Base-by-base conservation (phyloP, 2,888 invertebrate species). In the Nineta flava region DNA sequence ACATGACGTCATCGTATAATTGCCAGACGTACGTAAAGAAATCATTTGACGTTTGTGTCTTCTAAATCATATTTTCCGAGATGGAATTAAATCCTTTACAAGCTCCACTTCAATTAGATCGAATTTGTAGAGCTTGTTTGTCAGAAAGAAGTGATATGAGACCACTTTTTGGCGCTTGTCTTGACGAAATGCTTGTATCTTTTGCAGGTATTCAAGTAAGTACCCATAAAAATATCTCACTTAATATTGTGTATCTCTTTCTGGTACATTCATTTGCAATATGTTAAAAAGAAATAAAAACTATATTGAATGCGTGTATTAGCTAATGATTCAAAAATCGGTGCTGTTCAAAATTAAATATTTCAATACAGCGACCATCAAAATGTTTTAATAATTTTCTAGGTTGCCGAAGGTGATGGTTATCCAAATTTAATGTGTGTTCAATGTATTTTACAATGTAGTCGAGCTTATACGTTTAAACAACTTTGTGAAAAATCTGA, bases 361-460 rank as follows among this genome's bases (percentile, higher is more conserved):
- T 26, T 7, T 26, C 6, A 7, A 26, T 15, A 13, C 34, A 21
- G 32, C n/a, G 32, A 46, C n/a, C 15, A 9, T 32, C 15, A 32
- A 46, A 46, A 19, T 32, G 34, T 46, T 46, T 38, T 38, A 38
- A n/a, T 13, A 12, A 9, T 13, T 38, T 38, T 38, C 49, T 54
- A 71, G 71, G 65, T 71, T 9, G 54, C 62, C 48, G 60, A 65
- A 60, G 66, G 63, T 44, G 72, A 73, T 61, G 71, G 70, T 16
- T 61, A 70, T 47, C 72, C 72, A 13, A 62, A 65, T 53, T 60
- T 66, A 10, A 65, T 73, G 62, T 73, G 72, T 54, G 67, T 71
- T n/a, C 71, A 71, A 56, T 73, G 72, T 56, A 67, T 71, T 32
- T 56, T 71, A 9, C 70, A 71, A 57, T 68, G 71, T 51, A 71